Evolutionary conservation across 1,140 invertebrate genomes (phyloP).

Genomic region (Drosophila guanche): DNA sequence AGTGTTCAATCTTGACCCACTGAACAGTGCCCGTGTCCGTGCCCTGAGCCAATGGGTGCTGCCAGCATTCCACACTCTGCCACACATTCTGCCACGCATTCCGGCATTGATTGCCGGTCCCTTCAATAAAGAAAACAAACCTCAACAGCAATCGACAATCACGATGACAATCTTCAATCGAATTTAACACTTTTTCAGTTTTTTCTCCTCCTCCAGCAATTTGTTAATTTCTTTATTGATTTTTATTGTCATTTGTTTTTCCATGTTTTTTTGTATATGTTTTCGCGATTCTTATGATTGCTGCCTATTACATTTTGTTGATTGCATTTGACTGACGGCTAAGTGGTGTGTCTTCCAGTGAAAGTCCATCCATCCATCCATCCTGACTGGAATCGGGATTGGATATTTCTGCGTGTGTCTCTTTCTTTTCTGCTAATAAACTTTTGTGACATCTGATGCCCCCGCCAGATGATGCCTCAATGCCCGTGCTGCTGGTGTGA

Average conservation of each 20-base stretch:
- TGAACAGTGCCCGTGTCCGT: constrained; percentile 31
- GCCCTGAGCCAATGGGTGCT: constrained; percentile 19
- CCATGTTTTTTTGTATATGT: constrained; percentile 30
- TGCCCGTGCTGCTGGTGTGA: constrained; percentile 1
- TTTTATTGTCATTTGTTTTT: constrained; percentile 67
- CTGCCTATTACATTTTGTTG: constrained; percentile 54
- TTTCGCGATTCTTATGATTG: constrained; percentile 48
- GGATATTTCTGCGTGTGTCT: constrained; percentile 37
- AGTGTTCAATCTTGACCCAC: constrained; percentile 75
- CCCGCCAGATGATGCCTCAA: constrained; percentile 6
- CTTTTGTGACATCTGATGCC: constrained; percentile 55
- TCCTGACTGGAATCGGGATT: constrained; percentile 52
- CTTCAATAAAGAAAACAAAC: constrained; percentile 4
- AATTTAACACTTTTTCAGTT: constrained; percentile 76
- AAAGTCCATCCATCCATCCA: constrained; percentile 8
- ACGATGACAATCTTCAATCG: constrained; percentile 72
- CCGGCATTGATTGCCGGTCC: constrained; percentile 52
- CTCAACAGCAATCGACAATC: constrained; percentile 28
- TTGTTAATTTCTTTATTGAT: constrained; percentile 81
- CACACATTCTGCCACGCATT: constrained; percentile 31
- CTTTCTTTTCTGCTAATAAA: constrained; percentile 40
- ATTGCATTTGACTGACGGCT: constrained; percentile 43
- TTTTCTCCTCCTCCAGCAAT: constrained; percentile 44
- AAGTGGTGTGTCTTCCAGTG: constrained; percentile 22
- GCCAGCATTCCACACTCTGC: constrained; percentile 3